Evolutionary conservation across 2,113 vertebrate genomes (phyloP), one percentile per base, ranked within the genome.

Genomic region (Oplegnathus fasciatus): DNA sequence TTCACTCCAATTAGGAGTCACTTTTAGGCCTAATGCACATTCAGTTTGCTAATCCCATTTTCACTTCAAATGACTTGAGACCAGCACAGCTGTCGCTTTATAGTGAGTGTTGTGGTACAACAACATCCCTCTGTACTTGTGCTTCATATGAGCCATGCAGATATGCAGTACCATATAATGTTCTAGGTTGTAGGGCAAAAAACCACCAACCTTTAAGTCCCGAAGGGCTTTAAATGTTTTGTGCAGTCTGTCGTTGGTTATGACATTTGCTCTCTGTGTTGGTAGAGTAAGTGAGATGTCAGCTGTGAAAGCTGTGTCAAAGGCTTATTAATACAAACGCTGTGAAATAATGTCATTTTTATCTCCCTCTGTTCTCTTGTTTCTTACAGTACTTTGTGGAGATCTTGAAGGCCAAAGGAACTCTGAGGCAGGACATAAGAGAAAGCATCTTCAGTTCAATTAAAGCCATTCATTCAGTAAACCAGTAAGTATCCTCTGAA

Each of bases 331-430:
- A 77, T 85, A 86, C 22, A 52, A 26, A 60, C 75, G 26, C 22
- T 22, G 52, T 62, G 42, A 48, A 69, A 46, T 68, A 60, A 76
- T 26, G 5, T 37, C 0, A 18, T 30, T 46, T 37, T 67, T 58
- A 2, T 66, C 20, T 67, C 44, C 2, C 9, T 85, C 52, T 83
- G 77, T 86, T 80, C 58, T 92, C 86, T 86, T 89, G 68, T 93
- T 75, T 92, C 79, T 85, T 80, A 55, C 89, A 99, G 98, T 98
- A 97, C 89, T 98, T 99, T 94, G 95, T 96, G 92, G 95, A 96
- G 80, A 96, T 96, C 93, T 92, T 99, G 93, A 97, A 96, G 91
- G 98, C 98, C 94, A 99, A 98, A 95, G 97, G 96, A 82, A 99
- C 96, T 0, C 92, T 99, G 89, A 95, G 90, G 90, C 95, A 95